A percentile compares a stretch with the other conserved stretches of the same genome.
These are phyloP conservation scores for Cyphomyrus discorhynchus DNA, from an alignment of 2,113 vertebrate genomes.

Conservation along the genomic window DNA sequence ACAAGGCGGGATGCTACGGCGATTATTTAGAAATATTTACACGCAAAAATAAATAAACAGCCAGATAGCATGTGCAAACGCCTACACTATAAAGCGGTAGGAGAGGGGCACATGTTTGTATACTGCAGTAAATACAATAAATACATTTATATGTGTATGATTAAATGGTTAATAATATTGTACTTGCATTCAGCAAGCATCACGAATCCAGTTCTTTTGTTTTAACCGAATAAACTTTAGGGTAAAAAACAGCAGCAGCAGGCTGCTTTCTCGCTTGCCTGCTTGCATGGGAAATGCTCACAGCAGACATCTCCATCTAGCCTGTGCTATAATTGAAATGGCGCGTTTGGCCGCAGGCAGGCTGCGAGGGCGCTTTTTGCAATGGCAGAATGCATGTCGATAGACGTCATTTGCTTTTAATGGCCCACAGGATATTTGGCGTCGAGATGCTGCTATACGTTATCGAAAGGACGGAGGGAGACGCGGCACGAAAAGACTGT, in stretches of 20 bases:
- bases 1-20: conserved; percentile 55
- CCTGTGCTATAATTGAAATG: conserved; percentile 71
- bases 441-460: conserved; percentile 50
- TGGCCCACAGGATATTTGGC: conserved; percentile 59
- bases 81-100: conserved; percentile 28
- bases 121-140: neutral
- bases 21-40: conserved; percentile 65
- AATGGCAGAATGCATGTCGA: conserved; percentile 61
- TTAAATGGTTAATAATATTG: conserved; percentile 10
- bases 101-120: neutral
- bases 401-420: conserved; percentile 67
- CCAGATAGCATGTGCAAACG: conserved; percentile 34
- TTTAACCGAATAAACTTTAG: conserved; percentile 16
- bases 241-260: conserved; percentile 9
- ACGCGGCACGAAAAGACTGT: conserved; percentile 20
- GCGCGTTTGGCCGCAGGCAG: conserved; percentile 65
- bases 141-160: conserved; percentile 24
- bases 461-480: conserved; percentile 26
- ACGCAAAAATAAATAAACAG: conserved; percentile 59
- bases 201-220: neutral
- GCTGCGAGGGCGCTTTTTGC: conserved; percentile 53
- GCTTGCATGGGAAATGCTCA: conserved; percentile 38
- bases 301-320: conserved; percentile 53
- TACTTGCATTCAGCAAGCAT: neutral
- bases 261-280: neutral